These are phyloP conservation scores for Chloropsis hardwickii DNA, from an alignment of 2,113 vertebrate species.

Conservation along the genomic window DNA sequence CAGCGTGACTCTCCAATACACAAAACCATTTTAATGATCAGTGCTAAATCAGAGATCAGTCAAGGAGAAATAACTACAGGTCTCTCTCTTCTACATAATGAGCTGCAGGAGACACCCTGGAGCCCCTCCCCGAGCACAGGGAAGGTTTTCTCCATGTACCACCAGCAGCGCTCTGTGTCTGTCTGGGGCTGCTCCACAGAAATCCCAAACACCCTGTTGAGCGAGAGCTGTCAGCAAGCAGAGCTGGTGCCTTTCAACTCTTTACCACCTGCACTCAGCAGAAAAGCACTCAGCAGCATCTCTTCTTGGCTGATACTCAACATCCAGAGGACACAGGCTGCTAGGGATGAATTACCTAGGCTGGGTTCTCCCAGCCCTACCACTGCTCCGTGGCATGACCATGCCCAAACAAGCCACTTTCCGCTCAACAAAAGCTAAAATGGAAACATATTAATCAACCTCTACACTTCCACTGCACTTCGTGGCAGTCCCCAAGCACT, in stretches of 20 bases:
- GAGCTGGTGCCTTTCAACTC: background rate
- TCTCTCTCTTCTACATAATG: background rate
- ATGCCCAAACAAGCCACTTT: background rate
- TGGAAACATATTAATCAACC: background rate
- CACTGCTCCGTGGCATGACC: background rate
- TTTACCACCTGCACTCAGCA: background rate
- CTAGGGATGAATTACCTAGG: background rate
- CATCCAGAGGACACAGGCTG: background rate
- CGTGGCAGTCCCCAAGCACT: background rate
- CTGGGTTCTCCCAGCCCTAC: background rate
- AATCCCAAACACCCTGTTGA: background rate
- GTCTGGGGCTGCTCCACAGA: background rate
- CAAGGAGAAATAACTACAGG: background rate
- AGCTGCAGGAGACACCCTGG: background rate
- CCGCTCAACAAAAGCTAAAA: background rate
- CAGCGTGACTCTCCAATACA: background rate
- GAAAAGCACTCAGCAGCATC: background rate
- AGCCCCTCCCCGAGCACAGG: background rate
- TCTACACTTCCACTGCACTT: background rate
- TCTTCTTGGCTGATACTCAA: background rate
- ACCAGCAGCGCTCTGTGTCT: background rate
- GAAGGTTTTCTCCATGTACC: background rate
- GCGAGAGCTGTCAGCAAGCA: background rate
- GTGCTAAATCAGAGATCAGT: background rate
- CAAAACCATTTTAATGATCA: background rate